Percentiles rank a stretch among this genome's conserved stretches.
These are phyloP conservation scores for Pyrgilauda ruficollis DNA, from an alignment of 2,113 vertebrate species.

Conservation along the genomic window DNA sequence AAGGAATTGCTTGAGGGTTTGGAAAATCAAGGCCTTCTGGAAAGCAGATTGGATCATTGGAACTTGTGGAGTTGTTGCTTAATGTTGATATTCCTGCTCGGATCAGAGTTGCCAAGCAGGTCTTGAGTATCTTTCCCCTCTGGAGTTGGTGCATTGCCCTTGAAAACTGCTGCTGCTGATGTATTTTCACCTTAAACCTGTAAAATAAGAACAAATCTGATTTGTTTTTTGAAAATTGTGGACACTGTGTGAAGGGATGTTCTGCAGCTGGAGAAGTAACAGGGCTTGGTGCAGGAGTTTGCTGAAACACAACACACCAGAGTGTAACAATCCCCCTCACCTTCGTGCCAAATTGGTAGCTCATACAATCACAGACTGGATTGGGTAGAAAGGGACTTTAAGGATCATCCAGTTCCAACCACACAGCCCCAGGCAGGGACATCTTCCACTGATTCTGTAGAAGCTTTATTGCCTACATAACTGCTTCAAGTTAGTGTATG, in stretches of 20 bases:
- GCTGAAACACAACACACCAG: not conserved
- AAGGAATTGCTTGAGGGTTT: not conserved
- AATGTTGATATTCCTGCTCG: accelerated
- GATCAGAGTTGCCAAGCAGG: not conserved
- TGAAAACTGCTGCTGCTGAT: not conserved
- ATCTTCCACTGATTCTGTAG: not conserved
- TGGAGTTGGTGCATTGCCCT: not conserved
- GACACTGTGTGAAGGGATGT: not conserved
- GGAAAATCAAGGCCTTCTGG: not conserved
- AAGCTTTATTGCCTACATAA: not conserved
- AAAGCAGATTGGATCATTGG: not conserved
- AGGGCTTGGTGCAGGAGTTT: not conserved
- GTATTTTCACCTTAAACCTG: not conserved
- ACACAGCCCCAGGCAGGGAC: not conserved
- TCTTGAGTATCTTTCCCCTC: not conserved
- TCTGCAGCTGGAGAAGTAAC: not conserved
- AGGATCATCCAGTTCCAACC: not conserved
- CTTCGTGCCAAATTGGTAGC: not conserved
- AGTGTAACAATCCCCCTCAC: not conserved
- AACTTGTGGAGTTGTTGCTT: not conserved
- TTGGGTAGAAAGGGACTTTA: not conserved
- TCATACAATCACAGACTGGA: not conserved
- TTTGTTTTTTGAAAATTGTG: not conserved
- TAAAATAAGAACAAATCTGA: not conserved
- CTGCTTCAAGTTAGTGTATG: not conserved